Base-by-base conservation (phyloP, 1,140 invertebrate genomes). In the Bombus impatiens region DNA sequence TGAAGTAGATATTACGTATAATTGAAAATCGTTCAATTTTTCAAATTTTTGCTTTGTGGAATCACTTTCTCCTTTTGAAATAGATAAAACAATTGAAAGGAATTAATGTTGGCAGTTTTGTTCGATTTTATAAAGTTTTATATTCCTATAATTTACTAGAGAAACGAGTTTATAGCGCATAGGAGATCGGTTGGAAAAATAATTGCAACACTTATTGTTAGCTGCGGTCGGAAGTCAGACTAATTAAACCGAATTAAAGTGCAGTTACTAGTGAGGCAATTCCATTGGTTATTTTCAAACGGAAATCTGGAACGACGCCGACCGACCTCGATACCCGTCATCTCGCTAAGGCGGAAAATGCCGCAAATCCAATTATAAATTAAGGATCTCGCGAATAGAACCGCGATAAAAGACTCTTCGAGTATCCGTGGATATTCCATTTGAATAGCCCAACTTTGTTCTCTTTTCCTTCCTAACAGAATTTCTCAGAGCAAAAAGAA, bases 281-380 rank as follows among this genome's bases (percentile, higher is more conserved):
- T 67, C 71, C 57, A 82, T 75, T 59, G 84, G 84, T 81, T 86
- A 86, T 86, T 86, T 82, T 86, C 84, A 82, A 82, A 47, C 42
- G 78, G 44, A 81, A 81, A 86, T 86, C 84, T 86, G 84, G 78
- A 86, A 82, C 84, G 44, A 35, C 67, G 59, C 71, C 68, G 78
- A 47, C 75, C 84, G 71, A 86, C 78, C 84, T 75, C 70, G 53
- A 86, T 86, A 86, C 78, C 59, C 78, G 78, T 75, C 47, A 68
- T 82, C 78, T 67, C 78, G 28, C 70, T 86, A 86, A 75, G 78
- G 70, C 72, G 70, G 84, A 82, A 86, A 86, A 86, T 75, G 78
- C 84, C 78, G 59, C 78, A 71, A 81, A 82, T 82, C 78, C 78
- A 82, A 82, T 86, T 86, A 86, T 86, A 86, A 86, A 86, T 86